Conservation (phyloP, 2,797 vertebrate genomes). For the Brotula barbata region DNA sequence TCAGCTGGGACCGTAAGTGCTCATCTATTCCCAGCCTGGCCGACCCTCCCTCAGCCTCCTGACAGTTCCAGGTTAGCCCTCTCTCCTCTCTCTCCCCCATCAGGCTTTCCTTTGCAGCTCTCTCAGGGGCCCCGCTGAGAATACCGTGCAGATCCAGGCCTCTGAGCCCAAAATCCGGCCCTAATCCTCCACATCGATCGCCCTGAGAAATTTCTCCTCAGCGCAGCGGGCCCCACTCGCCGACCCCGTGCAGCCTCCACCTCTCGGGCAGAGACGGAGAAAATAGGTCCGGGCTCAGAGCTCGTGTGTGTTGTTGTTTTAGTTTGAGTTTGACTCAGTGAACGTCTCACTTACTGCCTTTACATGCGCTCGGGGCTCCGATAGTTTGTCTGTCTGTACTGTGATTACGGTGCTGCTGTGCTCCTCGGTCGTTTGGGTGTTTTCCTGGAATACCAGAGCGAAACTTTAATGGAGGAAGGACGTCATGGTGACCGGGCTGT, state of each 20-base stretch:
- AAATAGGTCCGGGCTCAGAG: constrained; percentile 44
- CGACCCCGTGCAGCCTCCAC: constrained; percentile 59
- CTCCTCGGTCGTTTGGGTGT: too few relatives aligned
- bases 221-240: constrained; percentile 74
- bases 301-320: constrained; percentile 24
- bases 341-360: too few relatives aligned
- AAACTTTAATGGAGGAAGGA: too few relatives aligned
- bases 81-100: constrained; percentile 66
- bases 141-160: constrained; percentile 81
- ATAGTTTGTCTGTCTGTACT: too few relatives aligned
- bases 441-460: too few relatives aligned
- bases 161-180: constrained; percentile 84
- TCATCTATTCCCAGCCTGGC: constrained; percentile 67
- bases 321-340: too few relatives aligned
- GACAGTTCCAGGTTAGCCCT: constrained; percentile 84
- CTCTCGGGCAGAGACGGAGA: constrained; percentile 48
- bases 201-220: constrained; percentile 83
- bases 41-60: constrained; percentile 74
- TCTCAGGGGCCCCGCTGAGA: constrained; percentile 76
- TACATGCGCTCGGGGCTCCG: too few relatives aligned
- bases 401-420: too few relatives aligned
- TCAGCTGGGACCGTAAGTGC: constrained; percentile 64
- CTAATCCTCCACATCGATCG: constrained; percentile 84
- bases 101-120: constrained; percentile 69
- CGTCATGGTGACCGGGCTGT: too few relatives aligned